These are phyloP conservation scores for Episyrphus balteatus DNA, from an alignment of 1,140 invertebrate genomes.

Conservation along the genomic window DNA sequence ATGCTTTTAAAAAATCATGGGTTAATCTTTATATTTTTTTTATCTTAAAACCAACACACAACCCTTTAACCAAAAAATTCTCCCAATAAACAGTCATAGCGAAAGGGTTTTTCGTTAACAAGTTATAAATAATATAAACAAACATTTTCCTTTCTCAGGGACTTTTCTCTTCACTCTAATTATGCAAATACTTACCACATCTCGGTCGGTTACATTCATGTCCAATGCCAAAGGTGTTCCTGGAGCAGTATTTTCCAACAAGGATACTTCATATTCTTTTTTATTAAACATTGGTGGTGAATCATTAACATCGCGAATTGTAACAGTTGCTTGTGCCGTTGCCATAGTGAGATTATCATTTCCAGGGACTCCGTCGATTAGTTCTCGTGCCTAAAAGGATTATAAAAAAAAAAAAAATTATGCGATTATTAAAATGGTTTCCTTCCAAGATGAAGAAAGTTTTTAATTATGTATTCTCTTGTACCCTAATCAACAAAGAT, in stretches of 20 bases:
- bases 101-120: no score
- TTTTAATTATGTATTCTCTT: conserved; percentile 12
- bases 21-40: no score
- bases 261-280: conserved; percentile 65
- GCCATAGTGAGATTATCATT: conserved; percentile 55
- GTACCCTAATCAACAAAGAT: conserved; percentile 55
- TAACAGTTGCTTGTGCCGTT: conserved; percentile 62
- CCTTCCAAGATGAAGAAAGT: not conserved
- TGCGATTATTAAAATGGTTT: not conserved
- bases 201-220: conserved; percentile 77
- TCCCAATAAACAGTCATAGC: no score
- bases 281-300: conserved; percentile 75
- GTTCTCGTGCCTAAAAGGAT: conserved; percentile 52
- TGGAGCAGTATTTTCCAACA: conserved; percentile 69
- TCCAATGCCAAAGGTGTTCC: conserved; percentile 73
- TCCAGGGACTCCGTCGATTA: conserved; percentile 57
- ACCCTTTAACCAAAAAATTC: no score
- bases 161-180: not conserved
- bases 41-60: no score
- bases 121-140: no score
- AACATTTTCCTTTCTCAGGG: no score
- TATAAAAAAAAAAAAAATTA: not conserved
- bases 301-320: conserved; percentile 88
- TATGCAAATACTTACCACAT: conserved; percentile 54
- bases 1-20: no score